A percentile compares a stretch with the other conserved stretches of the same genome.
These are phyloP conservation scores for Dendropsophus ebraccatus DNA, from an alignment of 2,113 vertebrate species.

Conservation along the genomic window DNA sequence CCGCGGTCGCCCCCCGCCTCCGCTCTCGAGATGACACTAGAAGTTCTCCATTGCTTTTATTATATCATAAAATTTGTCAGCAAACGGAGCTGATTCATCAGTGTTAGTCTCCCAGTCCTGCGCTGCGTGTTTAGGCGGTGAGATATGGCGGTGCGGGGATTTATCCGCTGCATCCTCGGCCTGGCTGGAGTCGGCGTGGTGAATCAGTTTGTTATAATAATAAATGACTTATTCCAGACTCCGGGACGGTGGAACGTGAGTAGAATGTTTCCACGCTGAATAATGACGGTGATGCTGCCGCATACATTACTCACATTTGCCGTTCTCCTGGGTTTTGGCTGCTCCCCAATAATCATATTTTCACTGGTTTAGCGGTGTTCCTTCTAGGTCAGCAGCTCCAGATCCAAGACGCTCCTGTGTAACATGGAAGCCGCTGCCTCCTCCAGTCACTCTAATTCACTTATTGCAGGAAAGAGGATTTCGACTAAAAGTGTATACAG, in stretches of 20 bases:
- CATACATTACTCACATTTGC: neutral
- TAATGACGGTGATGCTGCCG: neutral
- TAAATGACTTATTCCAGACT: neutral
- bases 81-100: neutral
- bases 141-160: neutral
- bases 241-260: neutral
- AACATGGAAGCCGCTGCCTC: too few relatives aligned
- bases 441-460: neutral
- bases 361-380: neutral
- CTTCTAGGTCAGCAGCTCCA: neutral
- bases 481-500: too few relatives aligned
- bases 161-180: neutral
- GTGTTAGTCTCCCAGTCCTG: neutral
- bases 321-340: neutral
- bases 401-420: neutral
- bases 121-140: neutral
- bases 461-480: neutral
- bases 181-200: neutral
- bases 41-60: too few relatives aligned
- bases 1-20: too few relatives aligned
- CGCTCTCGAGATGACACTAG: too few relatives aligned
- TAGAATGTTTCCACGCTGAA: neutral
- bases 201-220: neutral
- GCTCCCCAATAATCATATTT: neutral
- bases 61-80: too few relatives aligned